These are phyloP conservation scores for Bradypodion ventrale DNA, from an alignment of 2,797 vertebrate species.

Conservation along the genomic window DNA sequence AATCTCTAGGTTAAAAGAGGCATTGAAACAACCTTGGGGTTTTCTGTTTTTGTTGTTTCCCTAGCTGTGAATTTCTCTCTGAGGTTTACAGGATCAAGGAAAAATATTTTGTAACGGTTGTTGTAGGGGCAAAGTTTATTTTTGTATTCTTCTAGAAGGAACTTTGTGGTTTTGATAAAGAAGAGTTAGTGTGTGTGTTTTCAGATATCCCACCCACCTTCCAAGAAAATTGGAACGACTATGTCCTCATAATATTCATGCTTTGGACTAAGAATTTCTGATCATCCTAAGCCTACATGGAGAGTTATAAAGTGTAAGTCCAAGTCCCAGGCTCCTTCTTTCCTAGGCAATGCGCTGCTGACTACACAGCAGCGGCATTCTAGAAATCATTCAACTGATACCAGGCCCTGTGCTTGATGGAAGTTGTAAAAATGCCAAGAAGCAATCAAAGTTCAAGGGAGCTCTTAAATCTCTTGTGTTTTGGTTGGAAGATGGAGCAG, in stretches of 20 bases:
- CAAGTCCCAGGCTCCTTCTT: neutral
- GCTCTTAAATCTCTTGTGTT: slow-evolving; percentile 7
- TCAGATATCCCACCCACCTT: neutral
- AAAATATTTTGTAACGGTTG: neutral
- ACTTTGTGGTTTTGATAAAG: neutral
- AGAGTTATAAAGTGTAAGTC: neutral
- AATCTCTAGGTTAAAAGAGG: neutral
- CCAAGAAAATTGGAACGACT: too few species aligned
- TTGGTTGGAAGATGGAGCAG: neutral
- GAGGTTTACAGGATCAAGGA: neutral
- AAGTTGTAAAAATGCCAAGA: slow-evolving; percentile 2
- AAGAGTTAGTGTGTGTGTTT: neutral
- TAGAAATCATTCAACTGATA: neutral
- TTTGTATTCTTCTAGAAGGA: neutral
- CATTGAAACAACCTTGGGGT: neutral
- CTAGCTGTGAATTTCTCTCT: neutral
- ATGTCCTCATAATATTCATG: neutral
- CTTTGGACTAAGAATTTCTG: neutral
- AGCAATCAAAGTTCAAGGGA: neutral
- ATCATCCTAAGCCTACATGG: neutral
- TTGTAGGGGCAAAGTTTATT: neutral
- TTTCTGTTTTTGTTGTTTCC: neutral
- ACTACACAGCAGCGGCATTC: neutral
- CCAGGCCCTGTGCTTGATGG: neutral
- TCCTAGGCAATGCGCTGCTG: neutral